These are phyloP conservation scores for Drosophila jambulina DNA, from an alignment of 1,140 invertebrate species.

Conservation along the genomic window DNA sequence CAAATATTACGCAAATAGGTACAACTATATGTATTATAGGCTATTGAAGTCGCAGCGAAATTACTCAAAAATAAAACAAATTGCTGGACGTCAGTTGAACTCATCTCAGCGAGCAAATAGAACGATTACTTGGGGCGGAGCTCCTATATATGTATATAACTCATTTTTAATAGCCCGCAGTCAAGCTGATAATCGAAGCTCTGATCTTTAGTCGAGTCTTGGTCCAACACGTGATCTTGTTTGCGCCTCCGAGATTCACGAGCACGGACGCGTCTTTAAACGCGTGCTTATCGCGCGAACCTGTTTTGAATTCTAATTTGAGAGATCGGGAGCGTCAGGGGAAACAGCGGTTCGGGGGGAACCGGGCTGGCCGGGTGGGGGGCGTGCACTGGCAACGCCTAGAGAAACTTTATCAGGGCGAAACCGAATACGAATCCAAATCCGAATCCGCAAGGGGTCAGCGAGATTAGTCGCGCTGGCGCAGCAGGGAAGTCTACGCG, in stretches of 20 bases:
- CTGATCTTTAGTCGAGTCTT: constrained; percentile 36
- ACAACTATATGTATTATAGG: neutral
- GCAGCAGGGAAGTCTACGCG: constrained; percentile 19
- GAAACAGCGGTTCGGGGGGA: neutral
- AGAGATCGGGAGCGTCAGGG: constrained; percentile 8
- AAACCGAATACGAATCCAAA: constrained; percentile 35
- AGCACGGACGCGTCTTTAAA: constrained; percentile 51
- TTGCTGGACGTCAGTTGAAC: constrained; percentile 10
- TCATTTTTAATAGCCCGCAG: constrained; percentile 16
- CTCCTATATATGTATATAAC: neutral
- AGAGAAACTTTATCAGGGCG: constrained; percentile 56
- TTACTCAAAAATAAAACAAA: constrained; percentile 18
- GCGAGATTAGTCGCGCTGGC: constrained; percentile 31
- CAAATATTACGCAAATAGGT: constrained; percentile 33
- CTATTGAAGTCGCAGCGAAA: constrained; percentile 8
- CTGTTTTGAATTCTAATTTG: constrained; percentile 53
- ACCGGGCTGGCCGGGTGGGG: neutral
- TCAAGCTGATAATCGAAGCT: constrained; percentile 15
- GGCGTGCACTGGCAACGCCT: constrained; percentile 1
- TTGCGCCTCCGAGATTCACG: constrained; percentile 55
- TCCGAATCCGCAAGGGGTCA: constrained; percentile 56
- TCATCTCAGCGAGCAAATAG: neutral
- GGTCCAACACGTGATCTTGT: constrained; percentile 69
- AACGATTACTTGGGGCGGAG: neutral
- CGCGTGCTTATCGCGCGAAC: constrained; percentile 62